phyloP scores from a whole-genome alignment of 2,797 vertebrate genomes.

The Limnodromus scolopaceus region DNA sequence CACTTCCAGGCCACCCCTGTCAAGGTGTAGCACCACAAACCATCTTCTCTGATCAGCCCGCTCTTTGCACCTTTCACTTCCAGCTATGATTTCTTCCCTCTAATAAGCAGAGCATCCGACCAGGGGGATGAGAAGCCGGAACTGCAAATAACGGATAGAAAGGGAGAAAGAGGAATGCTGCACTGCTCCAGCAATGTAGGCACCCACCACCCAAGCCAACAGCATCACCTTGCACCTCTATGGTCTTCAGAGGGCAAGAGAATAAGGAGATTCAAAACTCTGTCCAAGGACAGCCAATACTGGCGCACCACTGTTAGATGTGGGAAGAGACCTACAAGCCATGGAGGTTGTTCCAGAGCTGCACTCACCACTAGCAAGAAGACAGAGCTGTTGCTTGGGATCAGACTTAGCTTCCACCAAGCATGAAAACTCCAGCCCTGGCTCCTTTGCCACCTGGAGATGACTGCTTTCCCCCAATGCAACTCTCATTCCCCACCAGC shows the following conservation, averaged over 20 bases:
- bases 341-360: rapidly evolving
- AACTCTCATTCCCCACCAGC: background rate
- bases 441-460: background rate
- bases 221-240: background rate
- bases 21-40: background rate
- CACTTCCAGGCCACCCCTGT: background rate
- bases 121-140: background rate
- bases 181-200: rapidly evolving
- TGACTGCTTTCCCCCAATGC: rapidly evolving
- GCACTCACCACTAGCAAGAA: background rate
- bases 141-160: rapidly evolving
- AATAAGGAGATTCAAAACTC: rapidly evolving
- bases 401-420: background rate
- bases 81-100: background rate
- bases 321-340: rapidly evolving
- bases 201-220: rapidly evolving
- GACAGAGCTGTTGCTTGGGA: background rate
- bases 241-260: background rate
- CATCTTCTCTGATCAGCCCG: background rate
- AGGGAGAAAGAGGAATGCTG: background rate
- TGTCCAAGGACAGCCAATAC: background rate
- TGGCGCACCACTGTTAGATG: background rate
- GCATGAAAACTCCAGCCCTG: background rate
- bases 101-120: rapidly evolving
- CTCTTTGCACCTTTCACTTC: too few relatives aligned